Conservation (phyloP, 2,113 vertebrate species). For the Bufo gargarizans region DNA sequence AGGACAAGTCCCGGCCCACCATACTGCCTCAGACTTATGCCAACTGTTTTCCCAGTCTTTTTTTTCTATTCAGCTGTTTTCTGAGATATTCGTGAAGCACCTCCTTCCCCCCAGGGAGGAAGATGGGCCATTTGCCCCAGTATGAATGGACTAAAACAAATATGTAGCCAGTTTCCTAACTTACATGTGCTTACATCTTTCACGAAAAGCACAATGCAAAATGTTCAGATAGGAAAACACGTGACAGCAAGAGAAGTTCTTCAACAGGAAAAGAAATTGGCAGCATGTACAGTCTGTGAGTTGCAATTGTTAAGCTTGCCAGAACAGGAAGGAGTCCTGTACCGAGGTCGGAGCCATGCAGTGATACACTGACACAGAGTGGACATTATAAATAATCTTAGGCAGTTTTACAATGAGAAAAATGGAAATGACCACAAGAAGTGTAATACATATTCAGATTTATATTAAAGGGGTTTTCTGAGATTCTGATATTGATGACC, state of each 20-base stretch:
- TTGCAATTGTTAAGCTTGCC: not conserved
- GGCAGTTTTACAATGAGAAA: too few species aligned
- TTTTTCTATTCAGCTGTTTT: not conserved
- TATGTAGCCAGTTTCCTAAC: not conserved
- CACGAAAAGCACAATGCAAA: not conserved
- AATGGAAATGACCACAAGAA: too few species aligned
- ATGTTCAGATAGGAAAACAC: not conserved
- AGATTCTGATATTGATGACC: too few species aligned
- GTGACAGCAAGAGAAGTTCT: not conserved
- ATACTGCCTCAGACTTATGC: not conserved
- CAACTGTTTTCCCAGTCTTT: not conserved
- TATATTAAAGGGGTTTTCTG: too few species aligned
- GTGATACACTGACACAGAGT: not conserved
- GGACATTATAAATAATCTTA: not conserved
- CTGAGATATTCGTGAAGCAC: not conserved
- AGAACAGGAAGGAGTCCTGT: not conserved
- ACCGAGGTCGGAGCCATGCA: not conserved
- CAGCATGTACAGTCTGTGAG: not conserved
- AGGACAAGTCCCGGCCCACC: not conserved
- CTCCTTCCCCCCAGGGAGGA: not conserved
- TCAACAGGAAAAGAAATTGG: slow-evolving; percentile 3
- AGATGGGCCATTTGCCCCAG: not conserved
- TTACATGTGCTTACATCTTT: not conserved
- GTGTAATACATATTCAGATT: too few species aligned
- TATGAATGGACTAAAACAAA: not conserved